Evolutionary conservation across 2,888 invertebrate species (phyloP), one percentile per base, ranked within the genome.

Genomic region (Lasius fuliginosus): DNA sequence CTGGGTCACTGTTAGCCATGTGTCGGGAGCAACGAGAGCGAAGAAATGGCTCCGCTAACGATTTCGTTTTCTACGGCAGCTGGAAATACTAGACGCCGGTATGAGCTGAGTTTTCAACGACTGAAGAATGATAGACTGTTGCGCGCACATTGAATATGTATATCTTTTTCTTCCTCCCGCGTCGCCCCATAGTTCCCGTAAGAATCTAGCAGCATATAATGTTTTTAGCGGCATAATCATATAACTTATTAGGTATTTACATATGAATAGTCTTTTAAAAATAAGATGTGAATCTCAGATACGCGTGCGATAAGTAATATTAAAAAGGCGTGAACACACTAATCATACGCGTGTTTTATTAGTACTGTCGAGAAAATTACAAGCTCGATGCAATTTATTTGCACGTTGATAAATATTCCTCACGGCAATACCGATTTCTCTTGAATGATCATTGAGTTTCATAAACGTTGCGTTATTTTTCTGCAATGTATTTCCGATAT

Each of bases 1-100:
- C 91, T 93, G 91, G 94, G 93, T 93, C 93, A 91, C 67, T 87
- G 81, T 86, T 69, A 73, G 75, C 87, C 88, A 90, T 88, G 75
- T 88, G 87, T 76, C 86, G 76, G 76, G 81, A 65, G 84, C 86
- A 86, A 79, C 71, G 79, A 73, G 76, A 71, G n/a, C 76, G 58
- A 77, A 88, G 83, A 86, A 90, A 87, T 68, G 86, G 83, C 83
- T 83, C 15, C 49, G 60, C 68, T 86, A 88, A 87, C 85, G 90
- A 90, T 90, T 91, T 90, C 89, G 89, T 88, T 89, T 89, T 89
- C 85, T 62, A 87, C 62, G 83, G 65, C 65, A 75, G 85, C 86
- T 82, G 88, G 76, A 91, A 83, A 89, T 68, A 64, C 53, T 36
- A 60, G 65, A 65, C 69, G 30, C 40, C 30, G 23, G 58, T 46